Conservation (phyloP, 2,797 vertebrate species). For the Vireo griseus region DNA sequence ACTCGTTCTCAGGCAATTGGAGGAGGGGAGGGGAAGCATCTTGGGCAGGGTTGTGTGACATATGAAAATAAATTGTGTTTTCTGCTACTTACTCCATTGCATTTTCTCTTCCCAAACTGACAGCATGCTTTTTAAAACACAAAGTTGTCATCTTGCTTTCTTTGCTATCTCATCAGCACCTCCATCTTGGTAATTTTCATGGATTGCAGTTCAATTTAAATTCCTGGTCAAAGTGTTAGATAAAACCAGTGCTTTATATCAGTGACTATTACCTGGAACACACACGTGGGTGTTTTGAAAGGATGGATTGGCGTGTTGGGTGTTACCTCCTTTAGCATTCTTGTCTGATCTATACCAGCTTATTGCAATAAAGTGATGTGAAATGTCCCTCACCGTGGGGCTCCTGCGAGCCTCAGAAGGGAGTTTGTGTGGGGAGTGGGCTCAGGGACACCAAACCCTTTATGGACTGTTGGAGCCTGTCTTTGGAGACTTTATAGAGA, state of each 20-base stretch:
- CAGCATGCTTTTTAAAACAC: background rate
- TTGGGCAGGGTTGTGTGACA: background rate
- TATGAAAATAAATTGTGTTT: background rate
- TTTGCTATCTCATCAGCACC: background rate
- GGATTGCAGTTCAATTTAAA: background rate
- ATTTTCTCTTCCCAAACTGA: background rate
- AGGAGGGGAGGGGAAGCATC: background rate
- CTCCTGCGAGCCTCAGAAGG: background rate
- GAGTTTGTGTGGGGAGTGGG: too few relatives aligned
- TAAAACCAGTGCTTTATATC: background rate
- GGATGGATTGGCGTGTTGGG: background rate
- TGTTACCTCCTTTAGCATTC: background rate
- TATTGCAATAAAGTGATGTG: rapidly evolving
- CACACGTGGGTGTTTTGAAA: rapidly evolving
- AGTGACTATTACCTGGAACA: background rate
- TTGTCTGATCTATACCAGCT: background rate
- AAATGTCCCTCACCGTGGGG: rapidly evolving
- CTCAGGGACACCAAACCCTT: background rate
- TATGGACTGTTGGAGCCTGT: background rate
- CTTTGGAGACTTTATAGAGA: background rate
- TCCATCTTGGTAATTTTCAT: background rate
- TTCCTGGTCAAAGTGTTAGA: background rate
- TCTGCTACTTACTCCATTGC: background rate
- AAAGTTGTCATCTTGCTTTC: background rate
- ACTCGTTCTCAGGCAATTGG: background rate